Evolutionary conservation across 2,113 vertebrate genomes (phyloP), one percentile per base, ranked within the genome.

Genomic region (Cyanoramphus novaezelandiae): DNA sequence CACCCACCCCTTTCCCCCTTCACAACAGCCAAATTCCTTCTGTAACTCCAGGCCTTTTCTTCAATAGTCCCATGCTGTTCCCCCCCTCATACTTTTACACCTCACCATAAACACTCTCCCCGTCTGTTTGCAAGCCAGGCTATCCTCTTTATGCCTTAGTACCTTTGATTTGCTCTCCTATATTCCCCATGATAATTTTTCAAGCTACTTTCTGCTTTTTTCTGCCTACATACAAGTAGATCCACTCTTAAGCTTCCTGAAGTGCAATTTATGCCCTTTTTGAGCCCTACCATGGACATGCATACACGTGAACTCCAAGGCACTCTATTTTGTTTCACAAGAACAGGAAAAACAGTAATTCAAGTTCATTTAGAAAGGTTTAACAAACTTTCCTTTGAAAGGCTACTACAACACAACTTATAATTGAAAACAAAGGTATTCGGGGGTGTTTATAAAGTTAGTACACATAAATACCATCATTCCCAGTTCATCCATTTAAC

Each of bases 301-400:
- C 43, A 41, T 29, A 83, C 7, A 25, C 2, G 4, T 49, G 62
- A 90, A 65, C 72, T 82, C 52, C 72, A 78, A 84, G 65, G 27
- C 80, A 77, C 50, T 67, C 37, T 11, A 20, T 19, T 94, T 90
- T 77, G 68, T 88, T 90, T 63, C n/a, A 47, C 43, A 84, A 75
- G 39, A 90, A 77, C 55, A 82, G 87, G 82, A 83, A 91, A 94
- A 82, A 49, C 62, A 86, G 83, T 15, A 41, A 81, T 63, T 86
- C 55, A 75, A 78, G 76, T 81, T 78, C 47, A 88, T 31, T 3
- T 82, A 41, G 41, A 92, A 92, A 95, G 28, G 25, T 85, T 79
- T 93, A 83, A 81, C 86, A 75, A 81, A 55, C 24, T 84, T 91
- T 80, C 63, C 50, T 83, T 87, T 86, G 92, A 91, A 86, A 93